phyloP scores from a whole-genome alignment of 1,140 invertebrate genomes.

The Hormaphis cornu region DNA sequence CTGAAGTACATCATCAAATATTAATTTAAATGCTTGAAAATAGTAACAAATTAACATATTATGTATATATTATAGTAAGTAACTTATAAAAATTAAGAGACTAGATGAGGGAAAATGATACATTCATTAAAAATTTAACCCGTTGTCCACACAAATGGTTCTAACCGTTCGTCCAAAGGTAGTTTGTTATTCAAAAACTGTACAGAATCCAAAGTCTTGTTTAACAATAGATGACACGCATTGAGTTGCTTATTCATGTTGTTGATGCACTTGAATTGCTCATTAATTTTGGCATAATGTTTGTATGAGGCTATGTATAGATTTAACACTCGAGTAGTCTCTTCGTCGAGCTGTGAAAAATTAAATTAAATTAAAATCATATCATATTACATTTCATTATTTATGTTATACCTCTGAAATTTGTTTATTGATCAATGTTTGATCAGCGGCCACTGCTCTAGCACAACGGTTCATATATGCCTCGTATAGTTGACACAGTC shows the following conservation, averaged over 20 bases:
- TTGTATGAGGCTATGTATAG: constrained; percentile 70
- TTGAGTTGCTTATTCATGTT: constrained; percentile 67
- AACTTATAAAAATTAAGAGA: background rate
- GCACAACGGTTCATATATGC: constrained; percentile 64
- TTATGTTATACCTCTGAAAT: constrained; percentile 58
- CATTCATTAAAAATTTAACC: constrained; percentile 45
- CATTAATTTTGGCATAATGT: constrained; percentile 69
- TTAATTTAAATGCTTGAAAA: background rate
- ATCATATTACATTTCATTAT: background rate
- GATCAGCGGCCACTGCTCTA: constrained; percentile 60
- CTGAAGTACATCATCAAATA: background rate
- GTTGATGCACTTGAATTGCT: constrained; percentile 69
- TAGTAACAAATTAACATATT: background rate
- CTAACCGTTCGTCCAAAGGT: constrained; percentile 70
- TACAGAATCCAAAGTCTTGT: constrained; percentile 73
- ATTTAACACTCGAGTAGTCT: constrained; percentile 59
- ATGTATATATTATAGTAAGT: background rate
- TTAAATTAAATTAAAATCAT: constrained; percentile 8
- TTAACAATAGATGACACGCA: constrained; percentile 69
- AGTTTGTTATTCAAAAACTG: constrained; percentile 76
- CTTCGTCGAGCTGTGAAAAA: constrained; percentile 56
- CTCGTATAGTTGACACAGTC: constrained; percentile 60
- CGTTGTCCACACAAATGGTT: constrained; percentile 84
- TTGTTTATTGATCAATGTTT: constrained; percentile 57
- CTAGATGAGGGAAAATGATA: background rate